Base-by-base conservation (phyloP, 2,113 vertebrate species). In the Oceanodroma tethys region DNA sequence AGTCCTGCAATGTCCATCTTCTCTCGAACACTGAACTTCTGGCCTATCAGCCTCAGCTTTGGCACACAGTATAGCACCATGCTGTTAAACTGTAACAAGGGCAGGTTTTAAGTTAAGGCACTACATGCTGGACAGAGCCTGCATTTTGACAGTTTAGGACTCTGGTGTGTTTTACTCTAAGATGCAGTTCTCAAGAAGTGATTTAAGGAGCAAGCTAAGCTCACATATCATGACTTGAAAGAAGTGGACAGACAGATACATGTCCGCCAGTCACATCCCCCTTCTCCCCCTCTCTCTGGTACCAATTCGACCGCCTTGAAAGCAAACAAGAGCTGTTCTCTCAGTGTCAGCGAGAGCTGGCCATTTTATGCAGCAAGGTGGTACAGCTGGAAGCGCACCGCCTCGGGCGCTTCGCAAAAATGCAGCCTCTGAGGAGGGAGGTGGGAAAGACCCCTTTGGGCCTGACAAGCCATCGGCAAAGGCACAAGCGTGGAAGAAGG, bases 21-120 rank as follows among this genome's bases (percentile, higher is more conserved):
- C 97, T 99, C 99, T 79, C 99, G 98, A 90, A 99, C 99, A 8
- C 99, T 99, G 98, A 99, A 99, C 97, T 99, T 99, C 98, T 99
- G 99, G 65, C 99, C 99, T 86, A 99, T 99, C 84, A 99, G 98
- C 87, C 99, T 97, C 86, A 99, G 98, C 93, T 99, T 99, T 82
- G 99, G 99, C 93, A 99, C 99, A 53, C 99, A 99, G 98, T 99
- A 99, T 38, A 99, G 98, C 94, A 99, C 96, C 99, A 99, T 99
- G 93, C 99, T 99, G 97, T 99, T 99, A 97, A 99, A 99, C 99
- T 99, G 96, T 2, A 98, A 92, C 42, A 63, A 47, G 70, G 42
- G 43, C 88, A 89, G 38, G 80, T 8, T 13, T 52, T 6, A 50
- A 78, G 9, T 43, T 19, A 23, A 72, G 36, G 7, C 11, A 11